Conservation (phyloP, 2,888 invertebrate species). For the Norana najaformis region DNA sequence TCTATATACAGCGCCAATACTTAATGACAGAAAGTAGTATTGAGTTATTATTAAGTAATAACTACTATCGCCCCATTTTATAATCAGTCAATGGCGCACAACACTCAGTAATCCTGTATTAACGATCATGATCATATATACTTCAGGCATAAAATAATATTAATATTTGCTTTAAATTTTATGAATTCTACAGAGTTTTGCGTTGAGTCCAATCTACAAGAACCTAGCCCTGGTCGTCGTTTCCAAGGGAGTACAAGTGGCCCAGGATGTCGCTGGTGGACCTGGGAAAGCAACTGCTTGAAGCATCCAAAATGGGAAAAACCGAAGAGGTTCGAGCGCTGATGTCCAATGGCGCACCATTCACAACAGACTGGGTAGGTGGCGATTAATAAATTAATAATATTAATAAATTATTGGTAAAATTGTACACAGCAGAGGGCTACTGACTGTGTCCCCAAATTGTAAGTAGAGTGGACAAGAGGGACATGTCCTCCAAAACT, state of each 20-base stretch:
- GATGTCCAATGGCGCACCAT: conserved; percentile 84
- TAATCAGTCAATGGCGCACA: no score
- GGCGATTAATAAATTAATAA: not conserved
- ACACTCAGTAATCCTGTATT: no score
- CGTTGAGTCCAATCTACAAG: not conserved
- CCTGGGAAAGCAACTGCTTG: conserved; percentile 80
- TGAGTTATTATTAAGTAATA: no score
- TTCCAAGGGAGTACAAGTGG: not conserved
- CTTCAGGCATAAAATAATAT: no score
- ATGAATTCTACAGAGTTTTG: not conserved
- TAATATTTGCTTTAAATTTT: not conserved
- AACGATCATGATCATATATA: no score
- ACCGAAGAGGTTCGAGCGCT: conserved; percentile 76
- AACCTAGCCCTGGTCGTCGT: not conserved
- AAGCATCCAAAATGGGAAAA: conserved; percentile 79
- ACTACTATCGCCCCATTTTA: no score
- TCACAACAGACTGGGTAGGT: conserved; percentile 87
- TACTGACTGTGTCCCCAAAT: no score
- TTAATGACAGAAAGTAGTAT: no score
- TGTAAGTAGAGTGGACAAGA: not conserved
- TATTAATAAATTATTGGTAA: not conserved
- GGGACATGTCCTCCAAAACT: not conserved
- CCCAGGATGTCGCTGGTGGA: conserved; percentile 66
- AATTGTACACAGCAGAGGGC: no score
- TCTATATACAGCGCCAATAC: no score